A percentile compares a stretch with the other conserved stretches of the same genome.
Conservation (phyloP, 2,113 vertebrate genomes). For the Leptobrachium leishanense region DNA sequence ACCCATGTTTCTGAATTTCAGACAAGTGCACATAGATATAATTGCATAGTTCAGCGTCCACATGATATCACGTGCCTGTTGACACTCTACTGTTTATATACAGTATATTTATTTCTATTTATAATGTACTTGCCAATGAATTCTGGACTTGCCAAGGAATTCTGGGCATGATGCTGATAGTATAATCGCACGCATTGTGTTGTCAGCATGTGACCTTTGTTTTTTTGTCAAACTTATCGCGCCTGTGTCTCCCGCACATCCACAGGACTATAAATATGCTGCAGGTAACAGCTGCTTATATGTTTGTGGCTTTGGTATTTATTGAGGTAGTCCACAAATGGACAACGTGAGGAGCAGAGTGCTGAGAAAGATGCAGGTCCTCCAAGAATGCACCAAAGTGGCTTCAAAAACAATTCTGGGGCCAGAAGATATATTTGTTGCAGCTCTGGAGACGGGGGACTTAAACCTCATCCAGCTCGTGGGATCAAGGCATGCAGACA, state of each 20-base stretch:
- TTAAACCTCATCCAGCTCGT: conserved; percentile 50
- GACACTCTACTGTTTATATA: conserved; percentile 16
- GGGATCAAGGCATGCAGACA: conserved; percentile 50
- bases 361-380: conserved; percentile 53
- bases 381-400: conserved; percentile 46
- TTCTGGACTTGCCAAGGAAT: conserved; percentile 26
- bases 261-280: conserved; percentile 39
- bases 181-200: conserved; percentile 45
- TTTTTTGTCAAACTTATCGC: conserved; percentile 37
- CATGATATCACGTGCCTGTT: conserved; percentile 24
- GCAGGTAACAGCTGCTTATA: conserved; percentile 22
- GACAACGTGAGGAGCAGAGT: conserved; percentile 12
- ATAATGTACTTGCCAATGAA: conserved; percentile 30
- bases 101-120: conserved; percentile 29
- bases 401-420: not conserved
- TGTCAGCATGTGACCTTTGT: conserved; percentile 39
- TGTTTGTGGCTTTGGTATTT: not conserved
- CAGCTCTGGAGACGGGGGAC: conserved; percentile 60
- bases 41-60: conserved; percentile 1
- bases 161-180: conserved; percentile 38
- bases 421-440: conserved; percentile 51
- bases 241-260: conserved; percentile 11
- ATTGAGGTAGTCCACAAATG: conserved; percentile 43
- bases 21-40: too few species aligned
- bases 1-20: too few species aligned